phyloP scores from a whole-genome alignment of 2,113 vertebrate species.

The Ciconia stormi region DNA sequence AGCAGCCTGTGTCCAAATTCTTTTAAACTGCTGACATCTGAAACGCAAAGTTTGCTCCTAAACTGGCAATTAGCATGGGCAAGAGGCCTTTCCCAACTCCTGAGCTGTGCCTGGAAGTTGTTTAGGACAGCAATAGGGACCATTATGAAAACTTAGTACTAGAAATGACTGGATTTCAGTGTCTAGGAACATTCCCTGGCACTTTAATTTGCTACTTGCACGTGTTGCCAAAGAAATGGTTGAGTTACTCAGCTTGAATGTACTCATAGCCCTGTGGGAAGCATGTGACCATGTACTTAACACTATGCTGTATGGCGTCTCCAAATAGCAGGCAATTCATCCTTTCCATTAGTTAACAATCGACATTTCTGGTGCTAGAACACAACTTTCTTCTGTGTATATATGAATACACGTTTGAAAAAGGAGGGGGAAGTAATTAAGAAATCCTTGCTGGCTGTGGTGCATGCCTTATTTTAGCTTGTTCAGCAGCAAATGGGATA shows the following conservation, averaged over 20 bases:
- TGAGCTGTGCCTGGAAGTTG: neutral
- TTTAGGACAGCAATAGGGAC: neutral
- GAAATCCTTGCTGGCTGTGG: neutral
- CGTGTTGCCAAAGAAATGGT: neutral
- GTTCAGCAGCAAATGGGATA: neutral
- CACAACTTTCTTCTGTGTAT: neutral
- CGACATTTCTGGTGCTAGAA: neutral
- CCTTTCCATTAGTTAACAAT: neutral
- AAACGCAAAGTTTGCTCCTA: neutral
- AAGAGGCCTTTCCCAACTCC: neutral
- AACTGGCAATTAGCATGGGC: neutral
- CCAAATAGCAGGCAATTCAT: neutral
- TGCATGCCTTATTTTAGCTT: neutral
- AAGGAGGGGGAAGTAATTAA: neutral
- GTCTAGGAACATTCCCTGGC: neutral
- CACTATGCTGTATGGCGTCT: neutral
- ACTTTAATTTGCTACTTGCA: neutral
- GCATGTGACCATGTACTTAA: neutral
- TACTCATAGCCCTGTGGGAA: neutral
- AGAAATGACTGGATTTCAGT: neutral
- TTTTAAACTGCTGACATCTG: neutral
- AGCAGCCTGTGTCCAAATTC: neutral
- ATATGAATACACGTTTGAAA: neutral
- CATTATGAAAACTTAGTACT: neutral
- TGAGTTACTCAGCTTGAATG: neutral